phyloP scores from a whole-genome alignment of 2,888 invertebrate species.

The Colletes collaris region DNA sequence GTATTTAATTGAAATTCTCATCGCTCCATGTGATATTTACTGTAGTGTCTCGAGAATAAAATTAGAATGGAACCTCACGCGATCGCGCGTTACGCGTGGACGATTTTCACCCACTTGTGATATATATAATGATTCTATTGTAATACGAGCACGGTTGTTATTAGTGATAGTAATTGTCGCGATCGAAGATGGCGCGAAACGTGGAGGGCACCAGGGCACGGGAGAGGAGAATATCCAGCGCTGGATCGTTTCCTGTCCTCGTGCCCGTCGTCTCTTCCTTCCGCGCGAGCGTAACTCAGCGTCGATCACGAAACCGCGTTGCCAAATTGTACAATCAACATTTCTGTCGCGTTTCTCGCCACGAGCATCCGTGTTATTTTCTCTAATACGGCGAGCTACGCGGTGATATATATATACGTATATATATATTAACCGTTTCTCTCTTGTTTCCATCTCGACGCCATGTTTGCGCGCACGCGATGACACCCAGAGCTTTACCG shows the following conservation, averaged over 20 bases:
- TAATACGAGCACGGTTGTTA: constrained; percentile 47
- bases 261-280: background rate
- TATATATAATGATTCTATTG: constrained; percentile 59
- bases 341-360: constrained; percentile 1
- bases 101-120: constrained; percentile 65
- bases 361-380: background rate
- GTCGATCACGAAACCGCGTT: constrained; percentile 2
- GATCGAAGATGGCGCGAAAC: constrained; percentile 3
- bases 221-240: background rate
- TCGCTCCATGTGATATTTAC: constrained; percentile 72
- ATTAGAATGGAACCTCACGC: constrained; percentile 33
- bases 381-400: background rate
- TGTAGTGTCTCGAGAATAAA: constrained; percentile 62
- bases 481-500: constrained; percentile 10
- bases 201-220: too few species aligned
- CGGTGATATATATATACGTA: too few species aligned
- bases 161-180: constrained; percentile 32
- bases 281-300: constrained; percentile 12
- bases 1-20: constrained; percentile 64
- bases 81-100: constrained; percentile 43
- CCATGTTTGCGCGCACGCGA: background rate
- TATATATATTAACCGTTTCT: too few species aligned
- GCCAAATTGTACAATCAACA: constrained; percentile 18
- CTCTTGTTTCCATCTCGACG: too few species aligned
- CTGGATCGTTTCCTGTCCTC: background rate